Evolutionary conservation across 2,113 vertebrate genomes (phyloP).

Genomic region (Pheucticus melanocephalus): DNA sequence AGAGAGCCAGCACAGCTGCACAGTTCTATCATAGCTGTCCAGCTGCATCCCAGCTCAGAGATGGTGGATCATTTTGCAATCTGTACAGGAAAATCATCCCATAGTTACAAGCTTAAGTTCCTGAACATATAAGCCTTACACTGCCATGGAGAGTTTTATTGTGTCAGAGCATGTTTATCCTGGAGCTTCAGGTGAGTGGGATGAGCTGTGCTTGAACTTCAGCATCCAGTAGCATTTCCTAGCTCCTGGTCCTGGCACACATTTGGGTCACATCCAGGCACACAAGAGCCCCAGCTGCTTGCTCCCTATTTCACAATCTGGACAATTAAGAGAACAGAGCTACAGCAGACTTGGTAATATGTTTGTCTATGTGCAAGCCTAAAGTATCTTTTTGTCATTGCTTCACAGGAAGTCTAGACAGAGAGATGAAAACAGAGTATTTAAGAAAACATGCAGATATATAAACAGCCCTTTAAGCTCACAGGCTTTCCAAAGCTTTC

Average conservation of each 20-base stretch:
- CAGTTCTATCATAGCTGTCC: not conserved
- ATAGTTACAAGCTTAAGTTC: not conserved
- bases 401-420: not conserved
- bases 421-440: not conserved
- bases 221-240: not conserved
- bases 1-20: not conserved
- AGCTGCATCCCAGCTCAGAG: not conserved
- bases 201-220: not conserved
- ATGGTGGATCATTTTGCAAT: not conserved
- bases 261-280: not conserved
- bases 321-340: not conserved
- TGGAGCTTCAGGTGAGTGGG: not conserved
- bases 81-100: not conserved
- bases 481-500: not conserved
- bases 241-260: not conserved
- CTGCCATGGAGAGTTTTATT: not conserved
- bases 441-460: not conserved
- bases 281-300: not conserved
- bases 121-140: not conserved
- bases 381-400: not conserved
- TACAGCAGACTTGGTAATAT: not conserved
- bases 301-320: not conserved
- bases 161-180: not conserved
- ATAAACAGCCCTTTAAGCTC: not conserved
- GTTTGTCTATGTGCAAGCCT: not conserved